Base-by-base conservation (phyloP, 2,113 vertebrate genomes). In the Rhegmatorhina hoffmannsi region DNA sequence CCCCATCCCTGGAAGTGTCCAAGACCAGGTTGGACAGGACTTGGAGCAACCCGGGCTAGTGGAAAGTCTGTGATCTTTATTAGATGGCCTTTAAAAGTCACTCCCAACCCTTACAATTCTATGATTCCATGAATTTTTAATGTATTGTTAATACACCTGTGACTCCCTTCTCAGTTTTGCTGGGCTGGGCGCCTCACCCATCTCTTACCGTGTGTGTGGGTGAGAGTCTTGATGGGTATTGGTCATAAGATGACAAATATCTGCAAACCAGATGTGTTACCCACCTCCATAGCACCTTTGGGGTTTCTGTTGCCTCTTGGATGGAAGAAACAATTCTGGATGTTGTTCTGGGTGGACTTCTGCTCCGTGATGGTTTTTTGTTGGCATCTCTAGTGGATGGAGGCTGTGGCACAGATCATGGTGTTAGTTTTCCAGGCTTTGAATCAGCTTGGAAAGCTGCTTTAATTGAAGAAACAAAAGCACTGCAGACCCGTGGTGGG, bases 321-420 rank as follows among this genome's bases (percentile, higher is more conserved):
- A 6, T 11, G 29, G 38, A 40, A 62, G 16, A 43, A 89, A 8
- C 43, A 3, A 1, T 20, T 18, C 44, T 64, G 69, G 21, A 9
- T 23, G 43, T 67, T 11, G 28, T 40, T 80, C 49, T 68, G 63
- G 6, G n/a, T 64, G 59, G 21, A 10, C 9, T 55, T 72, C 12
- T 53, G 52, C 2, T 2, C 28, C 40, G 10, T 36, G 16, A 6
- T 58, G 47, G 15, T 19, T 40, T 21, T 84, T 56, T 76, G 11
- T 49, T 58, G 29, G 13, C 1, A 0, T 38, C 31, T 17, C 29
- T 12, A n/a, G 3, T 15, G 52, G 46, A 4, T n/a, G 43, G 23
- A 44, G 17, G 25, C 28, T 43, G n/a, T 38, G 60, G 26, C 23
- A 33, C 9, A 24, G n/a, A 9, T 5, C 0, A 1, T 34, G 5